phyloP scores from a whole-genome alignment of 2,888 invertebrate species.

The Cheilosia variabilis region DNA sequence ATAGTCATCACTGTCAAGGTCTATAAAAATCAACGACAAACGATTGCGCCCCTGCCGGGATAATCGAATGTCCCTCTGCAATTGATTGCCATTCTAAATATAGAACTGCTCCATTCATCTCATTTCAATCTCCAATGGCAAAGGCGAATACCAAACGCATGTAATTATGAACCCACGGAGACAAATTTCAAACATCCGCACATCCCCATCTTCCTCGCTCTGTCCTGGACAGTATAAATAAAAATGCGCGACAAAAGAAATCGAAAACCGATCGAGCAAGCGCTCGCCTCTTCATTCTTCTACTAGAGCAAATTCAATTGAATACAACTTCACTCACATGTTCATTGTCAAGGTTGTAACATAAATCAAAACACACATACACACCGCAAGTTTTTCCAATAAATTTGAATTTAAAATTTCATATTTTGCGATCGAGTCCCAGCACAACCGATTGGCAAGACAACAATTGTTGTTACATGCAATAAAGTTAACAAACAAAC shows the following conservation, averaged over 20 bases:
- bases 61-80: conserved; percentile 46
- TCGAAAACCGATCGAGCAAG: conserved; percentile 46
- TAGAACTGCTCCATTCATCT: conserved; percentile 61
- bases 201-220: conserved; percentile 19
- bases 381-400: conserved; percentile 45
- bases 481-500: conserved; percentile 41
- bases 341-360: conserved; percentile 69
- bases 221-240: neutral
- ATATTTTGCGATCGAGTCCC: conserved; percentile 42
- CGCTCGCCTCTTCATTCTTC: conserved; percentile 12
- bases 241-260: conserved; percentile 48
- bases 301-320: conserved; percentile 19
- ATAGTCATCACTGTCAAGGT: conserved; percentile 71
- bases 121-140: conserved; percentile 46
- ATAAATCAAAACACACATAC: conserved; percentile 67
- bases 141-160: conserved; percentile 29
- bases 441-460: neutral
- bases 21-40: conserved; percentile 67
- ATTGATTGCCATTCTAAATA: conserved; percentile 70
- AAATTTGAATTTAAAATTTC: conserved; percentile 75
- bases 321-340: conserved; percentile 31
- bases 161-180: conserved; percentile 62
- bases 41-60: conserved; percentile 33
- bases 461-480: conserved; percentile 41
- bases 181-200: conserved; percentile 63